Evolutionary conservation across 2,797 vertebrate species (phyloP).

Genomic region (Ceryle rudis): DNA sequence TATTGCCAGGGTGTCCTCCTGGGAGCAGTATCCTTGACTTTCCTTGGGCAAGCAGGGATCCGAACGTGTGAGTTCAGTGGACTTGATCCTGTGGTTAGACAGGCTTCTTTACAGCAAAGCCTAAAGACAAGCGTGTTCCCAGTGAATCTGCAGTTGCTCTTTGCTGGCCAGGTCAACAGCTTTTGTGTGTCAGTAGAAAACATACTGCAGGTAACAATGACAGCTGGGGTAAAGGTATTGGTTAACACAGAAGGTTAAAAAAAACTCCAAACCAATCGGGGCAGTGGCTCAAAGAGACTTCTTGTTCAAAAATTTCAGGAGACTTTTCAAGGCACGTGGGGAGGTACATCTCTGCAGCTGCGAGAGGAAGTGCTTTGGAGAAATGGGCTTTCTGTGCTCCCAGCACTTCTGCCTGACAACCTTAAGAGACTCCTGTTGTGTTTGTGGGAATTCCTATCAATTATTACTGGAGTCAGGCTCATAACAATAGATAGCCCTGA

Average conservation of each 20-base stretch:
- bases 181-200: background rate
- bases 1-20: background rate
- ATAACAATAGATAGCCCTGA: background rate
- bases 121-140: accelerated
- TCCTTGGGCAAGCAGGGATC: background rate
- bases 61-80: background rate
- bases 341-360: background rate
- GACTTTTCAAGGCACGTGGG: background rate
- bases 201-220: accelerated
- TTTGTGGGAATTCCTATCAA: background rate
- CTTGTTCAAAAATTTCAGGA: background rate
- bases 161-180: background rate
- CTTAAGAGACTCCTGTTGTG: background rate
- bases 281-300: background rate
- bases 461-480: background rate
- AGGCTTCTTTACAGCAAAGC: background rate
- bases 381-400: background rate
- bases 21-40: background rate
- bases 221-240: background rate
- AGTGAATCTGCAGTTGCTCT: background rate
- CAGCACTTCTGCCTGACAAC: background rate
- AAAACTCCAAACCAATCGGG: too few relatives aligned
- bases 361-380: background rate
- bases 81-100: background rate
- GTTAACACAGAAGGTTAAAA: background rate